Percentiles rank a stretch among this genome's conserved stretches.
phyloP scores from a whole-genome alignment of 1,140 invertebrate species.

The Acromyrmex heyeri region DNA sequence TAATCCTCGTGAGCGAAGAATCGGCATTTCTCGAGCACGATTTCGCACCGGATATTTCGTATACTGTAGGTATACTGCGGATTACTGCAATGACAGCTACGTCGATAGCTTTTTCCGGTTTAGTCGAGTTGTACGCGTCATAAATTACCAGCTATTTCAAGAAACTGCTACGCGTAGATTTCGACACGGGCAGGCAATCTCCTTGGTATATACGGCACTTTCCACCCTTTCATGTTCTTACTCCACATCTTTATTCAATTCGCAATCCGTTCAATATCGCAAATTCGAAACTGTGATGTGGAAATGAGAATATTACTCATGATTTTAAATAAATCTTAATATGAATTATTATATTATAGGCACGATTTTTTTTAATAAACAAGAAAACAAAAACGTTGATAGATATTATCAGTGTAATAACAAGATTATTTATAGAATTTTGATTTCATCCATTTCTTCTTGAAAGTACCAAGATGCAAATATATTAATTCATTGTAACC shows the following conservation, averaged over 20 bases:
- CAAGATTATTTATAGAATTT: not conserved
- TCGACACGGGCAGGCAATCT: not conserved
- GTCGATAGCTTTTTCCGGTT: constrained; percentile 46
- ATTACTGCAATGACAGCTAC: constrained; percentile 33
- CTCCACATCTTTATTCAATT: not conserved
- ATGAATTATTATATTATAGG: not conserved
- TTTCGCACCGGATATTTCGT: constrained; percentile 50
- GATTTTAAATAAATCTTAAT: constrained; percentile 17
- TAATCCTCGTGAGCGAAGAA: constrained; percentile 30
- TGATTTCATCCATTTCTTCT: constrained; percentile 23
- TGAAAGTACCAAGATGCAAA: not conserved
- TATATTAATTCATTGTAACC: constrained; percentile 21
- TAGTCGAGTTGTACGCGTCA: not conserved
- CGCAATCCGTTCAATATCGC: not conserved
- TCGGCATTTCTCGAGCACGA: constrained; percentile 11
- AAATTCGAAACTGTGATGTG: not conserved
- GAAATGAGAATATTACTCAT: not conserved
- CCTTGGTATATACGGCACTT: constrained; percentile 8
- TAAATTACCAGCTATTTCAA: constrained; percentile 47
- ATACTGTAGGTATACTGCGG: constrained; percentile 11
- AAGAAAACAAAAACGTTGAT: constrained; percentile 10
- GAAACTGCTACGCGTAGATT: constrained; percentile 36
- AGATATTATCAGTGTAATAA: constrained; percentile 35
- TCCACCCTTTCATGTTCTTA: constrained; percentile 13
- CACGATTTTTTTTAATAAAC: not conserved